These are phyloP conservation scores for Phalloptychus januarius DNA, from an alignment of 2,797 vertebrate genomes.

Conservation along the genomic window DNA sequence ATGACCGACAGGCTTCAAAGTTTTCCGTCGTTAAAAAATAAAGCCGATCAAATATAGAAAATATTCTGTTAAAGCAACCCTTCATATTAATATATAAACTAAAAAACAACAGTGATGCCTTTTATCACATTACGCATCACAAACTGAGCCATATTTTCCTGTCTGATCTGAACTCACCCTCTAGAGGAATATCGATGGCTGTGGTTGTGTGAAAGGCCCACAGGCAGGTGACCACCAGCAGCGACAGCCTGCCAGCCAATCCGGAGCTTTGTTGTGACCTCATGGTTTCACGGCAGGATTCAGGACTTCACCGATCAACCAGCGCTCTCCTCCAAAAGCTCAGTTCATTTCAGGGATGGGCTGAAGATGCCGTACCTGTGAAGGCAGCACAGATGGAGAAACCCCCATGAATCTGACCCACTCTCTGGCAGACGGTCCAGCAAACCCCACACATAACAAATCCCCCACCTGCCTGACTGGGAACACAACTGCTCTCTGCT, in stretches of 20 bases:
- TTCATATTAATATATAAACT: neutral
- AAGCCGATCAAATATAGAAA: too few species aligned
- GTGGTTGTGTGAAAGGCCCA: conserved; percentile 63
- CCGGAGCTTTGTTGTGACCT: conserved; percentile 60
- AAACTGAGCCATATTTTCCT: neutral
- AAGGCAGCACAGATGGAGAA: conserved; percentile 59
- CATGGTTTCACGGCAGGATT: conserved; percentile 68
- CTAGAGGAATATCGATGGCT: conserved; percentile 80
- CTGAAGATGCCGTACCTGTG: conserved; percentile 67
- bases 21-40: too few species aligned
- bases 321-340: conserved; percentile 53
- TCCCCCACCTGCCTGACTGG: conserved; percentile 61
- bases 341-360: conserved; percentile 77
- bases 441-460: conserved; percentile 65
- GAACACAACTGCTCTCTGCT: conserved; percentile 55
- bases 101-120: neutral
- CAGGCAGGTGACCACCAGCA: conserved; percentile 61
- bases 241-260: conserved; percentile 47
- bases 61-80: too few species aligned
- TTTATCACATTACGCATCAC: neutral
- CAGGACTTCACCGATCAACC: conserved; percentile 52
- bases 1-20: too few species aligned
- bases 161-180: conserved; percentile 72
- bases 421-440: conserved; percentile 52
- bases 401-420: conserved; percentile 66